These are phyloP conservation scores for Eulemur rufifrons DNA, from an alignment of 2,113 vertebrate genomes.

Conservation along the genomic window DNA sequence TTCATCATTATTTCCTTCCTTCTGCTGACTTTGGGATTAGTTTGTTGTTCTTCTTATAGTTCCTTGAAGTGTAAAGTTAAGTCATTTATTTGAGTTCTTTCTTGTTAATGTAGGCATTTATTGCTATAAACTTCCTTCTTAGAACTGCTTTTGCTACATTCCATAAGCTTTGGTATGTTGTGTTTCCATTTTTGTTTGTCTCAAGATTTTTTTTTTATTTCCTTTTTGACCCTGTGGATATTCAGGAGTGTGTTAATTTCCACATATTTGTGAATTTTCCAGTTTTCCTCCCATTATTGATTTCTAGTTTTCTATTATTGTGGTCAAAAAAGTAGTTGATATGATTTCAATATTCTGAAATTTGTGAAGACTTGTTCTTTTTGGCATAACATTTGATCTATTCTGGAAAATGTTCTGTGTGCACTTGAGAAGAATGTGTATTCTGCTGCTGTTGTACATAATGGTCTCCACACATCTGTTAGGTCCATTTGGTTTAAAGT, in stretches of 20 bases:
- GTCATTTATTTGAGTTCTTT: not conserved
- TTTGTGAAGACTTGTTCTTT: not conserved
- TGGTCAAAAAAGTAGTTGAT: not conserved
- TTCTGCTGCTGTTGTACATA: not conserved
- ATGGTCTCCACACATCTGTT: not conserved
- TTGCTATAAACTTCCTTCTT: not conserved
- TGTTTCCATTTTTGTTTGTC: not conserved
- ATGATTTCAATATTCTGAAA: not conserved
- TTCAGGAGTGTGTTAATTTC: not conserved
- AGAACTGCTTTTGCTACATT: not conserved
- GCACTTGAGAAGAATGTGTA: not conserved
- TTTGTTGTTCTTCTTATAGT: not conserved
- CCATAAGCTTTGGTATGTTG: not conserved
- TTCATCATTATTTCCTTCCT: not conserved
- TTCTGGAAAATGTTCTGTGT: not conserved
- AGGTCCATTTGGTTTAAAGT: not conserved
- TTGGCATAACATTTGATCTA: not conserved
- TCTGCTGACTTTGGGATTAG: not conserved
- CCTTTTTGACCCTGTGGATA: not conserved
- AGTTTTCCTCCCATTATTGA: not conserved
- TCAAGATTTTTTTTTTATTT: not conserved
- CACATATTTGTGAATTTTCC: not conserved
- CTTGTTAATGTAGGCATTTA: not conserved
- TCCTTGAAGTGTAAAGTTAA: not conserved
- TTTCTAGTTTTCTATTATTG: not conserved